Base-by-base conservation (phyloP, 2,797 vertebrate species). In the Molothrus aeneus region DNA sequence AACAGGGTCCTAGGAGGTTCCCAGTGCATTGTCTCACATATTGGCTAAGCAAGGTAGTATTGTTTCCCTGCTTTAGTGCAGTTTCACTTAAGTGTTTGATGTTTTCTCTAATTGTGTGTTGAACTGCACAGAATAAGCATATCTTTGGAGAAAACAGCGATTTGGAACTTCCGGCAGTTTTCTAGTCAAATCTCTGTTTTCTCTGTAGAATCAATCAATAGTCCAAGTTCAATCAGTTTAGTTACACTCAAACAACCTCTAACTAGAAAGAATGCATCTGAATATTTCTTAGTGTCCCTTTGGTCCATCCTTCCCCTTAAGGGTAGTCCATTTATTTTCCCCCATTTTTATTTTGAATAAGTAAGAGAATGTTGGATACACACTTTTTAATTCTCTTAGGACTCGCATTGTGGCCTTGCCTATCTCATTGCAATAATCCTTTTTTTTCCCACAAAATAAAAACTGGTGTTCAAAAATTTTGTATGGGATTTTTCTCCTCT, bases 341-440 rank as follows among this genome's bases (percentile, higher is more conserved):
- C 1, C 1, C 2, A 0, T 36, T 73, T 73, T 87, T 42, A 13
- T 42, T 84, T 65, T 65, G 16, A 43, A 12, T 42, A 13, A 19
- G 4, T 42, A 21, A 24, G 51, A 69, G 26, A 50, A 65, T 13
- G 1, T 34, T 65, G 17, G 50, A 3, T 28, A n/a, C 14, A 71
- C 6, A 31, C 1, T 45, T 18, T n/a, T 8, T 22, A 34, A 11
- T 18, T 42, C n/a, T 72, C 26, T 47, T 57, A 61, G 6, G 32
- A 69, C 12, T 57, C 1, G 0, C 14, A 54, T 10, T 50, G 13
- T 4, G 66, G 5, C 4, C 21, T 61, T 69, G 11, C 17, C 13
- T 65, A 21, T 13, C 8, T 60, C 9, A 13, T 13, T 60, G 13
- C 8, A 70, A 42, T 16, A 50, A 26, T 32, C 3, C 1, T 40